Conservation (phyloP, 2,888 invertebrate species). For the Lasioglossum malachurum region DNA sequence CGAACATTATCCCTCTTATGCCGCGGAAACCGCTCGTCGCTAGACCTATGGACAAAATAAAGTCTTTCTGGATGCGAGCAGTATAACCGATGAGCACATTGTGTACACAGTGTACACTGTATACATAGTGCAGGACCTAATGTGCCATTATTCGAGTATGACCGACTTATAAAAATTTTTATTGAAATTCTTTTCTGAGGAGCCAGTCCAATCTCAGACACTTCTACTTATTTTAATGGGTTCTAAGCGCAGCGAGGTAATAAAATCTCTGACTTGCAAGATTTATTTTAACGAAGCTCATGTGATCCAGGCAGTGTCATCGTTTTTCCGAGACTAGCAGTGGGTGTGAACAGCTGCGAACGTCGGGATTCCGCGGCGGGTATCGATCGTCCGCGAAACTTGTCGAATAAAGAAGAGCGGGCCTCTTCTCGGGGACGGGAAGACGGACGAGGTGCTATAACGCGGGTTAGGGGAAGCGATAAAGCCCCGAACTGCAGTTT, state of each 20-base stretch:
- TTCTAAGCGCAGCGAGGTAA: no score
- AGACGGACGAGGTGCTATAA: conserved; percentile 58
- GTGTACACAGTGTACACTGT: not conserved
- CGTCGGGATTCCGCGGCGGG: not conserved
- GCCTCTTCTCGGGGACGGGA: conserved; percentile 9
- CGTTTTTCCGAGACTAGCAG: conserved; percentile 6
- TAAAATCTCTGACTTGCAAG: no score
- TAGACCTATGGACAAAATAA: not conserved
- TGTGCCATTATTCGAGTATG: not conserved
- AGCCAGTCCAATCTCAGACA: not conserved
- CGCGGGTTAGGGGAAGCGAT: conserved; percentile 49
- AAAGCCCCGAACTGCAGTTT: conserved; percentile 60
- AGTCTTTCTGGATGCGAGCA: not conserved
- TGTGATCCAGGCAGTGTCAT: not conserved
- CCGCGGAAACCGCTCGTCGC: not conserved
- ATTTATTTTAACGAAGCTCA: not conserved
- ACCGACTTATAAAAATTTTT: not conserved
- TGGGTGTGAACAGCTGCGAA: conserved; percentile 26
- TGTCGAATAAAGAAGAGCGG: conserved; percentile 50
- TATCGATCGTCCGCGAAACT: conserved; percentile 41
- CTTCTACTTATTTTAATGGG: not conserved
- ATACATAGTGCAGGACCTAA: not conserved
- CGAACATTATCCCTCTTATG: not conserved
- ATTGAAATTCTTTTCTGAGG: no score
- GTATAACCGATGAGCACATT: not conserved